A percentile compares a stretch with the other conserved stretches of the same genome.
phyloP scores from a whole-genome alignment of 2,113 vertebrate species.

The Silurus asotus region DNA sequence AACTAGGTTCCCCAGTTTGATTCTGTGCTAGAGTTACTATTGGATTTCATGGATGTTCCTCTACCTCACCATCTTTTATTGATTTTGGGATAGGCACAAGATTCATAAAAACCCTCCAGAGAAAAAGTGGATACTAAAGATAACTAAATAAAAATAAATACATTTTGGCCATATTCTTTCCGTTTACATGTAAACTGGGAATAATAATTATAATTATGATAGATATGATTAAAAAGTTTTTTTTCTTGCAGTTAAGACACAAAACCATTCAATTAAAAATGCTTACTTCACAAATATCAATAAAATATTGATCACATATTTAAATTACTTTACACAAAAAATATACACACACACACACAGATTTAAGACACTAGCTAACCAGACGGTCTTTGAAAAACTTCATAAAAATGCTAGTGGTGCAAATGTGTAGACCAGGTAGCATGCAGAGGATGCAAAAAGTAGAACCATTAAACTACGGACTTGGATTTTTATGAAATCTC shows the following conservation, averaged over 20 bases:
- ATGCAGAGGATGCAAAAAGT: background rate
- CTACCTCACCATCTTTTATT: background rate
- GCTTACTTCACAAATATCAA: background rate
- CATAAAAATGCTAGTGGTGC: background rate
- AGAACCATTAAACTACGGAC: background rate
- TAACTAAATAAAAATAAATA: background rate
- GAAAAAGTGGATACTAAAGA: background rate
- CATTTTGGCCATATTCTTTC: background rate
- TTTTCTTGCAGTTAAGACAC: background rate
- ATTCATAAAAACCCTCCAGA: background rate
- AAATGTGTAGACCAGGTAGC: background rate
- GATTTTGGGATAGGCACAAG: background rate
- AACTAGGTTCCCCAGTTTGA: background rate
- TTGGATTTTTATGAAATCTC: background rate
- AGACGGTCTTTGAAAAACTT: background rate
- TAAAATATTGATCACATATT: background rate
- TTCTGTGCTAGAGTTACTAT: background rate
- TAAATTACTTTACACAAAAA: background rate
- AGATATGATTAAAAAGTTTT: background rate
- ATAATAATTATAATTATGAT: background rate
- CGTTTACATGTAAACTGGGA: background rate
- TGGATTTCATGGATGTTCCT: background rate
- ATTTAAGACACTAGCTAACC: background rate
- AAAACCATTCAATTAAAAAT: background rate
- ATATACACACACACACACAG: background rate